Base-by-base conservation (phyloP, 2,113 vertebrate species). In the Hylia prasina region DNA sequence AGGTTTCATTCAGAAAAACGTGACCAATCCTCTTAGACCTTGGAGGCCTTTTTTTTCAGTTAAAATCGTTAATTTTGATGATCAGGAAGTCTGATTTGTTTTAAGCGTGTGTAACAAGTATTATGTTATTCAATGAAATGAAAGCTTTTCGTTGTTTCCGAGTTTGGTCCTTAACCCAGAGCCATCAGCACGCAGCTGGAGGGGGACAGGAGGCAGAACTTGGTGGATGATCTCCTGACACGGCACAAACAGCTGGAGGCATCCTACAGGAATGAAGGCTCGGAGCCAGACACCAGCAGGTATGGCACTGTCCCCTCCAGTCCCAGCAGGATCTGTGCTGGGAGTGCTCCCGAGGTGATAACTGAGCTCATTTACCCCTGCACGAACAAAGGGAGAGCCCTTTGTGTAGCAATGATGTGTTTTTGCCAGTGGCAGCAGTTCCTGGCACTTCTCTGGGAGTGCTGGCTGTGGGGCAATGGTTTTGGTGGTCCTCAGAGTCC, bases 131-230 rank as follows among this genome's bases (percentile, higher is more conserved):
- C 13, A 11, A 8, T 40, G 37, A 58, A 44, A 33, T 44, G 5
- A 2, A 28, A 78, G 8, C 20, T 57, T 77, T 85, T 18, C 5
- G 3, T 5, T 77, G 35, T 48, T 81, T 48, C 37, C 19, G 65
- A 70, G 68, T 21, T 89, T 97, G 71, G 28, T 94, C 98, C 98
- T 98, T 98, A 98, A 98, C 98, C 6, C 72, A 92, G 72, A 40
- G 7, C 31, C 56, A 28, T 50, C 97, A 99, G 99, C 97, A 99
- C 99, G 7, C 99, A 99, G 89, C 98, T 99, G 50, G 99, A 99
- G 98, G 99, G 99, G 9, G 99, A 99, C 96, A 98, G 99, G 82
- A 98, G 99, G 93, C 99, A 99, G 97, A 99, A 98, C 79, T 96
- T 99, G 15, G 92, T 99, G 95, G 99, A 99, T 11, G 98, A 99